Conservation (phyloP, 2,113 vertebrate genomes). For the Phodopus roborovskii region DNA sequence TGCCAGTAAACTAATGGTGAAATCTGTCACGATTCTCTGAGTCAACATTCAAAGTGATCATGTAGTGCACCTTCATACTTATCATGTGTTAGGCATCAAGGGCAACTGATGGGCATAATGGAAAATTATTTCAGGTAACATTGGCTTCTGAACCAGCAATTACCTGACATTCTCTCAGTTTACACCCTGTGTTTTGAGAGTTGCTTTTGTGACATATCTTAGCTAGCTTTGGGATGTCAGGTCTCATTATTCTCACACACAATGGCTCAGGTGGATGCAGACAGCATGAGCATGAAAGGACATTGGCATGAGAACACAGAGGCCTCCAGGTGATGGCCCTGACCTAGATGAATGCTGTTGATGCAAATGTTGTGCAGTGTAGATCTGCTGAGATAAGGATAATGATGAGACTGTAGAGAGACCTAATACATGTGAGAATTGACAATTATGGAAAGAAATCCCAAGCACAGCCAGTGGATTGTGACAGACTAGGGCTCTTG, state of each 20-base stretch:
- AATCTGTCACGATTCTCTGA: background rate
- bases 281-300: background rate
- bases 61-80: background rate
- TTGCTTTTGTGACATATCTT: background rate
- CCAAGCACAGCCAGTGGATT: background rate
- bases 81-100: background rate
- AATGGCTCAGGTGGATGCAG: background rate
- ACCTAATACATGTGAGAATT: background rate
- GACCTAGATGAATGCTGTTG: background rate
- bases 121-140: background rate
- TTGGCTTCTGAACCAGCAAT: too few species aligned
- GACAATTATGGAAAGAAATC: too few species aligned
- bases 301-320: background rate
- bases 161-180: too few species aligned
- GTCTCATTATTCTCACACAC: background rate
- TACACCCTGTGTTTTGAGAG: background rate
- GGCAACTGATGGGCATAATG: too few species aligned
- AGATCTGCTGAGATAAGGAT: too few species aligned
- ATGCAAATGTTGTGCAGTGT: background rate
- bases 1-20: slow-evolving; percentile 29
- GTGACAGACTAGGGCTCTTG: background rate
- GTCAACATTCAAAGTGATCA: background rate
- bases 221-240: background rate
- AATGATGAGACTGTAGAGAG: background rate
- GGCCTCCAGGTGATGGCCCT: background rate